phyloP scores from a whole-genome alignment of 2,113 vertebrate genomes.

The Anolis sagrei region DNA sequence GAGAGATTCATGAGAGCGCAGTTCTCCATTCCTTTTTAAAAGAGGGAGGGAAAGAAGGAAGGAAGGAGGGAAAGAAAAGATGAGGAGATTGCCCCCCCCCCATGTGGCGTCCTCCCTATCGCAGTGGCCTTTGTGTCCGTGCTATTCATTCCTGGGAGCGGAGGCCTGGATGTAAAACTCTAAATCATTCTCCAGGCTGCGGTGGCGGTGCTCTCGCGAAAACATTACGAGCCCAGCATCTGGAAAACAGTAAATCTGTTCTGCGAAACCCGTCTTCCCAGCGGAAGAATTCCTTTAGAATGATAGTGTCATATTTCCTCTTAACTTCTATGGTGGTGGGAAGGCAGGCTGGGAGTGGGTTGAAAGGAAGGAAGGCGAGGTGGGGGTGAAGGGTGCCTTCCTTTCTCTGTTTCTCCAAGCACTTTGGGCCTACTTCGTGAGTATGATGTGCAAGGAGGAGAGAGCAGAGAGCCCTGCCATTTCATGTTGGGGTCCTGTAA shows the following conservation, averaged over 20 bases:
- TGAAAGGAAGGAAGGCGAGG: not conserved
- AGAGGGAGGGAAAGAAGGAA: not conserved
- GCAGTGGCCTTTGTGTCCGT: not conserved
- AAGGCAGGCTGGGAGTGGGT: not conserved
- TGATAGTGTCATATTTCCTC: slow-evolving; percentile 46
- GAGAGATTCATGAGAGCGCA: too few species aligned
- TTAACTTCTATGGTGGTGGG: slow-evolving; percentile 42
- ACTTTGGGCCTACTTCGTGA: slow-evolving; percentile 55
- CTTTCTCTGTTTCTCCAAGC: slow-evolving; percentile 37
- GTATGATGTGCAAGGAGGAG: too few species aligned
- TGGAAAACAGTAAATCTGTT: slow-evolving; percentile 68
- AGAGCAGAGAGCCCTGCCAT: too few species aligned
- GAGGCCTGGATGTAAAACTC: slow-evolving; percentile 56
- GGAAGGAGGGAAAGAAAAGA: fast-evolving
- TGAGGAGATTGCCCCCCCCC: not conserved
- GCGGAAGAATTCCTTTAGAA: slow-evolving; percentile 62
- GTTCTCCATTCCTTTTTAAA: not conserved
- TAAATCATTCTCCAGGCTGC: slow-evolving; percentile 51
- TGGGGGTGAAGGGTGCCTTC: too few species aligned
- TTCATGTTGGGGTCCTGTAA: too few species aligned
- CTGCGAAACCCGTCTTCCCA: slow-evolving; percentile 54
- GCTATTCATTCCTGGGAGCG: slow-evolving; percentile 3
- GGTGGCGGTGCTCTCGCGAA: too few species aligned
- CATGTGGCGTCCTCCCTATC: fast-evolving
- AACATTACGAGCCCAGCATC: slow-evolving; percentile 70